phyloP scores from a whole-genome alignment of 2,113 vertebrate species.

The Cololabis saira region DNA sequence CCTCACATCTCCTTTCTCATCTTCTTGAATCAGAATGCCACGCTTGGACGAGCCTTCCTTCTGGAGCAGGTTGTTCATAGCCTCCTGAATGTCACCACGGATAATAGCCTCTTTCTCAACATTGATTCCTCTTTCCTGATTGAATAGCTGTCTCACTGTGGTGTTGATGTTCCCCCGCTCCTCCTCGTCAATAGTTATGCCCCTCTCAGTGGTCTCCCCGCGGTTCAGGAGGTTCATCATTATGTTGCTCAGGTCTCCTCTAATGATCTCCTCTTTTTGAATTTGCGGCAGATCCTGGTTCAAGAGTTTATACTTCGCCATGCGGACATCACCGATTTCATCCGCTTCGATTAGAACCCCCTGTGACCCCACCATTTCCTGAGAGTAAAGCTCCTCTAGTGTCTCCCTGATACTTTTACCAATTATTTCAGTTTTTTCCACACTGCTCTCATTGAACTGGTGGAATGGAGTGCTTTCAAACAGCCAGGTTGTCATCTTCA shows the following conservation, averaged over 20 bases:
- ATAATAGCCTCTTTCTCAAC: constrained; percentile 87
- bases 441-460: constrained; percentile 84
- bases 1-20: constrained; percentile 90
- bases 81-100: constrained; percentile 88
- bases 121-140: constrained; percentile 79
- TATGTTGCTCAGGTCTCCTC: constrained; percentile 87
- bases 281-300: constrained; percentile 87
- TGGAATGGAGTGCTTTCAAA: constrained; percentile 90
- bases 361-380: constrained; percentile 89
- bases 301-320: constrained; percentile 92
- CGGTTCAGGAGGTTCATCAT: constrained; percentile 89
- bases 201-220: constrained; percentile 77
- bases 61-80: constrained; percentile 87
- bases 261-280: constrained; percentile 89
- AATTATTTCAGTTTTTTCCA: constrained; percentile 85
- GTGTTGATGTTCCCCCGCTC: constrained; percentile 88
- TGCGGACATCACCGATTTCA: constrained; percentile 90
- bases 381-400: constrained; percentile 87
- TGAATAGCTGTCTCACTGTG: constrained; percentile 87
- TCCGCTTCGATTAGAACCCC: constrained; percentile 91
- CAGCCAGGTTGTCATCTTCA: constrained; percentile 91
- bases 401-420: constrained; percentile 91
- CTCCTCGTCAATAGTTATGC: constrained; percentile 82
- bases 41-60: constrained; percentile 81
- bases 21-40: constrained; percentile 93